These are phyloP conservation scores for Andrena praecox DNA, from an alignment of 2,888 invertebrate species.

Conservation along the genomic window DNA sequence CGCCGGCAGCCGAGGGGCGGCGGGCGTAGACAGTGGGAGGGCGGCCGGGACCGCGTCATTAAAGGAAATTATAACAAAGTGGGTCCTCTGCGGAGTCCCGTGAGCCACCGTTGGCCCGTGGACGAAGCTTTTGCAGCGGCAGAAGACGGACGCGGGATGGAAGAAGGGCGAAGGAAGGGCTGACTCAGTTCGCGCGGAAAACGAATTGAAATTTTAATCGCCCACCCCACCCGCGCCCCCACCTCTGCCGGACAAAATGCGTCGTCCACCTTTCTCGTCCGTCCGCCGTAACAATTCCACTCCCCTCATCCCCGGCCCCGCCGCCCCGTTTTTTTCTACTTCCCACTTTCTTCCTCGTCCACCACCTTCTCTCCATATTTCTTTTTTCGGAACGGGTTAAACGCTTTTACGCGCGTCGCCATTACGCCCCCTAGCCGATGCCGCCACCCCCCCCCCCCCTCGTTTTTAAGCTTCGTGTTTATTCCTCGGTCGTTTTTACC, in stretches of 20 bases:
- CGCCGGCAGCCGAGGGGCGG: slow-evolving; percentile 35
- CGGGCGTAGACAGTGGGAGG: slow-evolving; percentile 54
- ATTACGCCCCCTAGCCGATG: slow-evolving; percentile 56
- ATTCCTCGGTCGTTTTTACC: slow-evolving; percentile 44
- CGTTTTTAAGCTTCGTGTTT: slow-evolving; percentile 62
- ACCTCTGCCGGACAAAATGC: slow-evolving; percentile 64
- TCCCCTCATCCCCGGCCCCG: slow-evolving; percentile 36
- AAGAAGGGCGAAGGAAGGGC: slow-evolving; percentile 70
- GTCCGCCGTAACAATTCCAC: slow-evolving; percentile 59
- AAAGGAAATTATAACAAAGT: slow-evolving; percentile 80
- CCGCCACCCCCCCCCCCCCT: slow-evolving; percentile 17
- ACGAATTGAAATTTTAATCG: slow-evolving; percentile 81
- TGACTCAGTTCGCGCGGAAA: slow-evolving; percentile 78
- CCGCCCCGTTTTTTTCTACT: slow-evolving; percentile 34
- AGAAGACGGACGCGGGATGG: slow-evolving; percentile 57
- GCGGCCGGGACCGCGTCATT: slow-evolving; percentile 69
- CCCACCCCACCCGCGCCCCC: slow-evolving; percentile 48
- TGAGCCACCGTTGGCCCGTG: slow-evolving; percentile 62
- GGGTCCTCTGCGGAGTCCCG: slow-evolving; percentile 66
- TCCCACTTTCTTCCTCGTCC: slow-evolving; percentile 30
- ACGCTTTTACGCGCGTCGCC: slow-evolving; percentile 72
- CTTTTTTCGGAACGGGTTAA: slow-evolving; percentile 49
- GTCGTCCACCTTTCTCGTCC: slow-evolving; percentile 61
- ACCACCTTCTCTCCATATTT: slow-evolving; percentile 16
- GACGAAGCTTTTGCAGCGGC: slow-evolving; percentile 58